Evolutionary conservation across 2,113 vertebrate genomes (phyloP), one percentile per base, ranked within the genome.

Genomic region (Rhabdornis inornatus): DNA sequence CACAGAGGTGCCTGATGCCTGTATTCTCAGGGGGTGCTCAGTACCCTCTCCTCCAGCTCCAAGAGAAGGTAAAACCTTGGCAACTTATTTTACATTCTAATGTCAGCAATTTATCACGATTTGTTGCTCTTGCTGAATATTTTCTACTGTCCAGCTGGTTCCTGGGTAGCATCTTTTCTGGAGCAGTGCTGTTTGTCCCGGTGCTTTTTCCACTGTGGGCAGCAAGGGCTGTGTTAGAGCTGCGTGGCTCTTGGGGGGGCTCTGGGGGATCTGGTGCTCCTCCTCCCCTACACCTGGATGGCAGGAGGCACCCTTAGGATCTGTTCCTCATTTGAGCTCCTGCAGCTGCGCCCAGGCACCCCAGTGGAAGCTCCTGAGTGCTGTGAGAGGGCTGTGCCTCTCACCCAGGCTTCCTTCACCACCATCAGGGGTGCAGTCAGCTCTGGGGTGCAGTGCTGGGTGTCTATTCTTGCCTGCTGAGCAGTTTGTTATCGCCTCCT

Each of bases 131-230:
- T 70, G 42, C 7, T 44, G 56, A 45, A 10, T 21, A 5, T 37
- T 13, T 69, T 6, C 27, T 0, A 6, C 39, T 0, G 5, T 2
- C 5, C 3, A 11, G 9, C 22, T 27, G 14, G 30, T 3, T 79
- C 35, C 42, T 63, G 18, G 14, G 20, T 14, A 10, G 2, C 1
- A 8, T 5, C 10, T 57, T 75, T 21, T 31, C 40, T 39, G 5
- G 7, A n/a, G 22, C 20, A 28, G 11, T 1, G 10, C 40, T 25
- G 4, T 28, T 77, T 27, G 33, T 40, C 11, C 35, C n/a, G 11
- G 3, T 7, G 31, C 20, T 61, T 11, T 13, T 27, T 37, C 10
- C 11, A 9, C 9, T 39, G 40, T 20, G 30, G 44, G 20, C 10
- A 37, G 47, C 19, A 66, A 74, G 35, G 28, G 13, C 47, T 64